Conservation (phyloP, 2,888 invertebrate species). For the Amiota minor region DNA sequence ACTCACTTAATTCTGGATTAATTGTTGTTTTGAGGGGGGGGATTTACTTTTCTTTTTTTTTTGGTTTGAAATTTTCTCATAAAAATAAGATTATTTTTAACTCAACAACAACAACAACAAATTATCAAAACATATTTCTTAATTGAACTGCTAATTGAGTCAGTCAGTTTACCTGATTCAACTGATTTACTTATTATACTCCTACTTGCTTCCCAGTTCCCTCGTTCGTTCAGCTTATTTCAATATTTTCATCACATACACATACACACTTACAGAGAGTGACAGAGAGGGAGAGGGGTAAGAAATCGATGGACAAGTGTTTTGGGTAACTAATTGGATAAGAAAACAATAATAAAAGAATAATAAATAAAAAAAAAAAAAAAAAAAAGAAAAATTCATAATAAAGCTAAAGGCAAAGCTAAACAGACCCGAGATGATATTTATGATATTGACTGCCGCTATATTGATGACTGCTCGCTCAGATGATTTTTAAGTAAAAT, state of each 20-base stretch:
- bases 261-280: not conserved
- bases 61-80: not conserved
- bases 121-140: not conserved
- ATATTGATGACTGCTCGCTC: not conserved
- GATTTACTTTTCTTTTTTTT: too few species aligned
- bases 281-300: not conserved
- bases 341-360: not conserved
- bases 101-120: not conserved
- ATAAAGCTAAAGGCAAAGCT: not conserved
- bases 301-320: constrained; percentile 10
- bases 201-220: not conserved
- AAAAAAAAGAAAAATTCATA: not conserved
- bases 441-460: not conserved
- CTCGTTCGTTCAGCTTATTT: not conserved
- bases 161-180: not conserved
- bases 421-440: not conserved
- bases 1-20: too few species aligned
- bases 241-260: constrained; percentile 5
- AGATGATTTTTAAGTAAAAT: not conserved
- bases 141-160: constrained; percentile 19
- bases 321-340: constrained; percentile 20
- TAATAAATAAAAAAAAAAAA: not conserved
- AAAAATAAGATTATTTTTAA: not conserved
- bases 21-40: too few species aligned
- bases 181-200: too few species aligned